These are phyloP conservation scores for Paramuricea clavata DNA, from an alignment of 92 coral and sea anemone genomes.

Conservation along the genomic window DNA sequence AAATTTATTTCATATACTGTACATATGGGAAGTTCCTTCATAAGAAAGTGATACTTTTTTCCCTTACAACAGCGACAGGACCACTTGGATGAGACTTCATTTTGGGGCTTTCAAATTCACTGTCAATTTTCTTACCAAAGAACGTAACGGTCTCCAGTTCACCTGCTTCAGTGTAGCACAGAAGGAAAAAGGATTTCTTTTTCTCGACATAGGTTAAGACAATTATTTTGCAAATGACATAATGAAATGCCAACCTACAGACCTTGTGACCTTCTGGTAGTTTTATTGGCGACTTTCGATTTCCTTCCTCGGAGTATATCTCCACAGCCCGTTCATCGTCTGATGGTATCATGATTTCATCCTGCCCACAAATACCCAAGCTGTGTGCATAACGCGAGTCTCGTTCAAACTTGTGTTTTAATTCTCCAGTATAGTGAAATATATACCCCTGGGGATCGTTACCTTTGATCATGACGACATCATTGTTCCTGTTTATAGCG, in stretches of 20 bases:
- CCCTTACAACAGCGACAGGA: background rate
- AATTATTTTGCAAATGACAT: background rate
- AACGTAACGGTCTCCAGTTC: background rate
- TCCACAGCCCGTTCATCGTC: background rate
- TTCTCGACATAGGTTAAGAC: background rate
- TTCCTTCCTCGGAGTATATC: background rate
- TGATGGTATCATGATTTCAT: background rate
- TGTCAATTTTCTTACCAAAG: background rate
- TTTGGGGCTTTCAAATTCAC: background rate
- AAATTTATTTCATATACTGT: background rate
- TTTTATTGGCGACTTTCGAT: background rate
- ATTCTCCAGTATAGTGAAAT: no score
- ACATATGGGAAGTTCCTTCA: background rate
- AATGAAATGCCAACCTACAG: background rate
- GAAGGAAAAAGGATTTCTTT: background rate
- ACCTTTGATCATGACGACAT: no score
- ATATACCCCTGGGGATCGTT: no score
- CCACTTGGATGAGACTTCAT: background rate
- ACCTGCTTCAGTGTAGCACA: background rate
- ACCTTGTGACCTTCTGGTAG: background rate
- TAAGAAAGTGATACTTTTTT: background rate
- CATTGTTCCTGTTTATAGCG: no score
- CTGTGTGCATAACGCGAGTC: background rate
- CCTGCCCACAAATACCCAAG: background rate
- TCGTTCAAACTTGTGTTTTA: constrained; percentile 2